Conservation (phyloP, 2,113 vertebrate species). For the Sarotherodon lohbergeri region DNA sequence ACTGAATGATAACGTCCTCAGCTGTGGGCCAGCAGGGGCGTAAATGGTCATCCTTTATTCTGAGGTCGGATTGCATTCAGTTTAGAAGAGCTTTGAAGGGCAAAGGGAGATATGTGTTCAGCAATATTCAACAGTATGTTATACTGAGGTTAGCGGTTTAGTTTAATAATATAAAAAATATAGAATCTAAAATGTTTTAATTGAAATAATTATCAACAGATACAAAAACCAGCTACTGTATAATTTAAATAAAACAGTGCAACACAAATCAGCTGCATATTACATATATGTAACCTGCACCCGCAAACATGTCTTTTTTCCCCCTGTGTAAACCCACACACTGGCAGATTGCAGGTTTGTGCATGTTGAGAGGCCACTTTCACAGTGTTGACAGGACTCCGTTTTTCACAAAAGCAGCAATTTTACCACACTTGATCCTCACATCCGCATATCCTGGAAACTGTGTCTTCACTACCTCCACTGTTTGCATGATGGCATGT, state of each 20-base stretch:
- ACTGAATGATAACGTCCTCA: not conserved
- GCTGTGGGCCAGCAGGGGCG: not conserved
- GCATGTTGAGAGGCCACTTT: not conserved
- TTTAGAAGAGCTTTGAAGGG: not conserved
- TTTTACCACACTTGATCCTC: not conserved
- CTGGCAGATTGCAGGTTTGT: not conserved
- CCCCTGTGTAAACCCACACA: not conserved
- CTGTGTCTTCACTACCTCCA: not conserved
- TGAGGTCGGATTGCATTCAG: not conserved
- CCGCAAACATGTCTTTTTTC: rapidly evolving
- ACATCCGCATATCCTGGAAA: not conserved
- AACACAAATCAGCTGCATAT: not conserved
- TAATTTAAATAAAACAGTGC: not conserved
- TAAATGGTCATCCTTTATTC: slow-evolving; percentile 3
- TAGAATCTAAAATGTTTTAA: not conserved
- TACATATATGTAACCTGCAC: not conserved
- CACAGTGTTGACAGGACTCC: not conserved
- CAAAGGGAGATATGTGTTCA: not conserved
- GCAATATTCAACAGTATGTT: not conserved
- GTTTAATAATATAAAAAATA: not conserved
- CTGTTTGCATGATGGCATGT: not conserved
- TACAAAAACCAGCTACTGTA: not conserved
- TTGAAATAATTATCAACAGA: not conserved
- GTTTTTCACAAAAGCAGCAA: not conserved
- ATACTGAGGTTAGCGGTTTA: not conserved